phyloP scores from a whole-genome alignment of 2,113 vertebrate genomes.

The Narcine bancroftii region DNA sequence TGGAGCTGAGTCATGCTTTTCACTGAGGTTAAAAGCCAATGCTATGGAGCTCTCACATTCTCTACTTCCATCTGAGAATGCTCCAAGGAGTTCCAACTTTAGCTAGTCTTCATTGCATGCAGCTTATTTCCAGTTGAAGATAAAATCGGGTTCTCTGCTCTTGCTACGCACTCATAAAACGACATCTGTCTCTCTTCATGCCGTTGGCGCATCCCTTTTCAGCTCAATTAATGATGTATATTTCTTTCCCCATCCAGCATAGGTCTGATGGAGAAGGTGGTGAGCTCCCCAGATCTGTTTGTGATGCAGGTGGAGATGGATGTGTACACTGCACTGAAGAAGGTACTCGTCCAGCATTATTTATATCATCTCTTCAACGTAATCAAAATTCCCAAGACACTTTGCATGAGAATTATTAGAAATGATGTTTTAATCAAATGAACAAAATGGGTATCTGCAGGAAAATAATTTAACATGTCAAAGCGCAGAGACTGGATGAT shows the following conservation, averaged over 20 bases:
- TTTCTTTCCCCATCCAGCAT: conserved; percentile 54
- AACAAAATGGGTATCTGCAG: neutral
- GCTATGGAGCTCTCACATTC: neutral
- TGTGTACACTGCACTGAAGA: conserved; percentile 91
- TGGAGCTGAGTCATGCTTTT: neutral
- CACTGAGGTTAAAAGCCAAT: neutral
- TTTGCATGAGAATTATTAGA: neutral
- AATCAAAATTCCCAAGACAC: neutral
- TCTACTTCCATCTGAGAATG: neutral
- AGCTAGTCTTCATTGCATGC: neutral
- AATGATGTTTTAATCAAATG: neutral
- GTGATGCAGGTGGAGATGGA: conserved; percentile 99
- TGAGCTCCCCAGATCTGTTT: conserved; percentile 87
- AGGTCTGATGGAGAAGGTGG: conserved; percentile 82
- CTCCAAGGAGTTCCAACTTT: neutral
- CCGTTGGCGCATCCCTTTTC: neutral
- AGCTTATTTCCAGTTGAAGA: neutral
- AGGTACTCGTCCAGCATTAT: conserved; percentile 57
- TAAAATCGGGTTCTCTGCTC: no score
- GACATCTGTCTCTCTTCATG: neutral
- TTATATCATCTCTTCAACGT: neutral
- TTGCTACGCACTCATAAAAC: no score
- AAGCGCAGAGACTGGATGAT: neutral
- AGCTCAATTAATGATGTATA: neutral
- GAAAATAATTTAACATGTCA: neutral